Percentiles rank a stretch among this genome's conserved stretches.
These are phyloP conservation scores for Drosophila yakuba DNA, from an alignment of 1,140 invertebrate genomes.

Conservation along the genomic window DNA sequence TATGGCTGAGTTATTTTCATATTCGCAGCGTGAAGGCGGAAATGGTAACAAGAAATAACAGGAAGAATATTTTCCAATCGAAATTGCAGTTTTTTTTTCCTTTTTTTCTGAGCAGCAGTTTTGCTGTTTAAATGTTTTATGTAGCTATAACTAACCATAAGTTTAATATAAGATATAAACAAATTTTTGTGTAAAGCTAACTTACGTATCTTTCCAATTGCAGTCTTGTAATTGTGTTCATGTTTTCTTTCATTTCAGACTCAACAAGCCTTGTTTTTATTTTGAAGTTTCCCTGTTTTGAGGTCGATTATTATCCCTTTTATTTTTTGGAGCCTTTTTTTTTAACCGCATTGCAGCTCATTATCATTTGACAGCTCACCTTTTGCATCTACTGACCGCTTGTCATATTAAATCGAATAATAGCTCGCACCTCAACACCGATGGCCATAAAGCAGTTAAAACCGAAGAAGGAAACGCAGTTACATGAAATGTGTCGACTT, in stretches of 20 bases:
- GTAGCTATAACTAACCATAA: no score
- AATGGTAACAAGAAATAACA: slow-evolving; percentile 37
- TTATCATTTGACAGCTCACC: slow-evolving; percentile 17
- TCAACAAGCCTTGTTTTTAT: no score
- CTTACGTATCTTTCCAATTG: no score
- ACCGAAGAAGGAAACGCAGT: slow-evolving; percentile 7
- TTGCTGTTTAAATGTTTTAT: neutral
- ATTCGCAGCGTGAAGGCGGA: slow-evolving; percentile 22
- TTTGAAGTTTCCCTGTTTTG: neutral
- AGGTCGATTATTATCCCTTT: neutral
- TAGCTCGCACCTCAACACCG: slow-evolving; percentile 43
- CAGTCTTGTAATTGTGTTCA: no score
- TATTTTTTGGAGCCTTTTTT: neutral
- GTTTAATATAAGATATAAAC: no score
- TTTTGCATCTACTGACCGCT: slow-evolving; percentile 1
- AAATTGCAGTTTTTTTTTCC: slow-evolving; percentile 1
- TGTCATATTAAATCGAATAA: slow-evolving; percentile 44
- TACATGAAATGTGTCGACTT: slow-evolving; percentile 15
- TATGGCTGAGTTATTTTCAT: slow-evolving; percentile 22
- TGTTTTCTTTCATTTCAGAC: no score
- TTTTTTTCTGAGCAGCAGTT: neutral
- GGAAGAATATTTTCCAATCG: slow-evolving; percentile 26
- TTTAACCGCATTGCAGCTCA: neutral
- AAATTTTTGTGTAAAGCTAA: no score
- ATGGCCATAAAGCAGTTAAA: slow-evolving; percentile 44